Evolutionary conservation across 2,113 vertebrate genomes (phyloP), one percentile per base, ranked within the genome.

Genomic region (Zonotrichia leucophrys): DNA sequence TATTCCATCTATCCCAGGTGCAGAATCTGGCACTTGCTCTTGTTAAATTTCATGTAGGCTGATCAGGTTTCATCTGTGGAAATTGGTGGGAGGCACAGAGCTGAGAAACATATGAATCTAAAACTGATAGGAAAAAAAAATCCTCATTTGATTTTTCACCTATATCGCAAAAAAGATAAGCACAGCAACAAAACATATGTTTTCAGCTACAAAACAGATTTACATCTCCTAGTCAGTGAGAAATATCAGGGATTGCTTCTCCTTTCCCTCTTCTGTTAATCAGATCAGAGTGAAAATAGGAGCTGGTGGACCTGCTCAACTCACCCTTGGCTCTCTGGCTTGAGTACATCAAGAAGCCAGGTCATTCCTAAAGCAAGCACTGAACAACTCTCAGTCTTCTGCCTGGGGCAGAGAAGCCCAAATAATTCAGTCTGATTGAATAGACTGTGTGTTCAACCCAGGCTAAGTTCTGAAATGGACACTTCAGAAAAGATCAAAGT

Each of bases 381-480:
- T 63, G 41, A 37, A 31, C 31, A 87, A 13, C 2, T 17, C 2
- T 17, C 15, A 31, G 62, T 62, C 37, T 87, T 12, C 4, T 83
- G n/a, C 49, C 18, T 30, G 55, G 22, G 41, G 25, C 37, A 86
- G 59, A 60, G 2, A 56, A 76, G 27, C 14, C 52, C 49, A 76
- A 33, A 42, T 64, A 72, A 37, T 39, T 79, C 23, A 80, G 15
- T 23, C 31, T 77, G 19, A 9, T 12, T 31, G 21, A 91, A 77
- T 0, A 66, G 39, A 21, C 5, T 56, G 2, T 3, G 19, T 20
- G 12, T 49, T 87, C 24, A 73, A 4, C 19, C 21, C 1, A 4
- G 1, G 1, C 23, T 73, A 35, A 56, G 2, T 19, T 91, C 68
- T 87, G 64, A 64, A 92, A 76, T 19, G 21, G 30, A 42, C 10